These are phyloP conservation scores for Scortum barcoo DNA, from an alignment of 2,113 vertebrate species.

Conservation along the genomic window DNA sequence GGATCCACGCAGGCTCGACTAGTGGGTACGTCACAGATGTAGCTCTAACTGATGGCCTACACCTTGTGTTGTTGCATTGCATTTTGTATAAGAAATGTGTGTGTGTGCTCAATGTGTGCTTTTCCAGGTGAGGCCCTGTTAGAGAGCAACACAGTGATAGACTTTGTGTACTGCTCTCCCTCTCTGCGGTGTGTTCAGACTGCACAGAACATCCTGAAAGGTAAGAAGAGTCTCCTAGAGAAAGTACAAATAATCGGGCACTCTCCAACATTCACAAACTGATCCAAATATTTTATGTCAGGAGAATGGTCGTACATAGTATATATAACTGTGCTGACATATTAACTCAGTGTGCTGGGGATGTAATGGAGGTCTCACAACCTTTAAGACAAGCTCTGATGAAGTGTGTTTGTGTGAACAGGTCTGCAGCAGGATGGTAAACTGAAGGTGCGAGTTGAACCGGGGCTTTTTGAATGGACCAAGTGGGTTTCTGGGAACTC, in stretches of 20 bases:
- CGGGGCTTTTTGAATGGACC: conserved; percentile 97
- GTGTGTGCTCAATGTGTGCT: background rate
- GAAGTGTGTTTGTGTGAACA: conserved; percentile 56
- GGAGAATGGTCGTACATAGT: too few relatives aligned
- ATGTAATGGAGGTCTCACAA: background rate
- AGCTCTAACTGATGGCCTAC: background rate
- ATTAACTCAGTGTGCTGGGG: background rate
- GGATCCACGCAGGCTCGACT: conserved; percentile 93
- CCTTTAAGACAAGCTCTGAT: background rate
- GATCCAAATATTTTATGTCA: background rate
- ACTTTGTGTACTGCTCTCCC: conserved; percentile 93
- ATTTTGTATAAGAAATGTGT: background rate
- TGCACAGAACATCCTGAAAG: conserved; percentile 94
- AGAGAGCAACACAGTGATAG: conserved; percentile 90
- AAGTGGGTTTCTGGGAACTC: conserved; percentile 94
- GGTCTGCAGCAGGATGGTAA: conserved; percentile 94
- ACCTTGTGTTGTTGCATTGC: background rate
- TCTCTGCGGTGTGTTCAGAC: conserved; percentile 96
- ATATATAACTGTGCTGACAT: background rate
- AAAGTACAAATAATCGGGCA: too few relatives aligned
- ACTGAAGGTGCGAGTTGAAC: conserved; percentile 92
- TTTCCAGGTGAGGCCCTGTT: conserved; percentile 91
- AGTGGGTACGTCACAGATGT: conserved; percentile 74
- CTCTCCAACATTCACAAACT: background rate
- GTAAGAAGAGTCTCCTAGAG: conserved; percentile 67